A percentile compares a stretch with the other conserved stretches of the same genome.
phyloP scores from a whole-genome alignment of 2,113 vertebrate species.

The Pomatostomus ruficeps region DNA sequence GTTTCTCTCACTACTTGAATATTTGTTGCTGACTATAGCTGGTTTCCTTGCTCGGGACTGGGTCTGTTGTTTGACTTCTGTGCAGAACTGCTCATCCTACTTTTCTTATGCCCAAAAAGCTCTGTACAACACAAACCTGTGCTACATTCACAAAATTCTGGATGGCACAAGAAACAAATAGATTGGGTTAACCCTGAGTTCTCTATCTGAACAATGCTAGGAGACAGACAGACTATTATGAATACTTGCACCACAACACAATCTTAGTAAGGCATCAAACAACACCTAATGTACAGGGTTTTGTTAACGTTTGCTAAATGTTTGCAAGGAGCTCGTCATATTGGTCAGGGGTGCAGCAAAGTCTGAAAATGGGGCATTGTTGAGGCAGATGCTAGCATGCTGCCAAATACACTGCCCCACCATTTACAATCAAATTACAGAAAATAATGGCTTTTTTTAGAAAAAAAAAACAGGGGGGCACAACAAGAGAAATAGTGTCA shows the following conservation, averaged over 20 bases:
- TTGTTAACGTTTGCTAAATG: neutral
- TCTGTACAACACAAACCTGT: neutral
- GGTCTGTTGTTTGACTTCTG: neutral
- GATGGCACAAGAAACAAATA: neutral
- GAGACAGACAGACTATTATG: neutral
- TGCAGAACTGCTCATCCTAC: neutral
- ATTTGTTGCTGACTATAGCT: neutral
- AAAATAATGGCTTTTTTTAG: neutral
- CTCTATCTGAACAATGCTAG: accelerated
- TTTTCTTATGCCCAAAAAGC: neutral
- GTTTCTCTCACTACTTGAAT: neutral
- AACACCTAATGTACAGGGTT: neutral
- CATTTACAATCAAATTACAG: neutral
- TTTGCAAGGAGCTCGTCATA: neutral
- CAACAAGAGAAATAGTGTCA: neutral
- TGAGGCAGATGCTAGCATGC: neutral
- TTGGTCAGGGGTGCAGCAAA: neutral
- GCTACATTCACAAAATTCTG: neutral
- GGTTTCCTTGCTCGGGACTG: neutral
- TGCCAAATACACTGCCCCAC: neutral
- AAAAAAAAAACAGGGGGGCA: neutral
- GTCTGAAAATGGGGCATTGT: neutral
- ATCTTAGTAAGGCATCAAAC: neutral
- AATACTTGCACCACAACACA: neutral
- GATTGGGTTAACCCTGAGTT: neutral